Percentiles rank a stretch among this genome's conserved stretches.
Conservation (phyloP, 1,140 invertebrate species). For the Polypedilum vanderplanki region DNA sequence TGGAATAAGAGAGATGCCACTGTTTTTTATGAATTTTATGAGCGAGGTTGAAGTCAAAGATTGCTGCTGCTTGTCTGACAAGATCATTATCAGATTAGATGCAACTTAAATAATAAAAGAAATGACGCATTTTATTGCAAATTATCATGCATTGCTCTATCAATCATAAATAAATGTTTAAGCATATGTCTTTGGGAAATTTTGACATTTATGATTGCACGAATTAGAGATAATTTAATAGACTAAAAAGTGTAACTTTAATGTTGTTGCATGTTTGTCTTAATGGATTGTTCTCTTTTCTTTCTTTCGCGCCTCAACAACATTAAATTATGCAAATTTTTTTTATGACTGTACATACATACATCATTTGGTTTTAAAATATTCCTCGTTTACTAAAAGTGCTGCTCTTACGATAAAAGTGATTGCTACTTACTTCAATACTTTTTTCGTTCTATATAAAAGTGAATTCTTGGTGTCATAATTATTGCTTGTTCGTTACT, state of each 20-base stretch:
- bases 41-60: neutral
- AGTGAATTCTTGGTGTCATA: too few relatives aligned
- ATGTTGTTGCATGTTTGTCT: neutral
- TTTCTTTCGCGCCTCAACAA: too few relatives aligned
- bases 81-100: slow-evolving; percentile 12
- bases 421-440: too few relatives aligned
- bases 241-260: neutral
- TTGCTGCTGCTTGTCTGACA: neutral
- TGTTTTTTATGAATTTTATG: neutral
- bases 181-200: neutral
- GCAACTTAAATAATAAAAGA: too few relatives aligned
- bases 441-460: too few relatives aligned
- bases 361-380: too few relatives aligned
- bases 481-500: too few relatives aligned
- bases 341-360: too few relatives aligned
- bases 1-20: neutral
- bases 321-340: too few relatives aligned
- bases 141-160: neutral
- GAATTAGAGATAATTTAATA: neutral
- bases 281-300: too few relatives aligned
- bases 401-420: too few relatives aligned
- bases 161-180: neutral
- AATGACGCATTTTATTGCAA: neutral
- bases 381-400: too few relatives aligned
- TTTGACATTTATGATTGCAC: slow-evolving; percentile 6